Base-by-base conservation (phyloP, 2,113 vertebrate species). In the Campylorhamphus procurvoides region DNA sequence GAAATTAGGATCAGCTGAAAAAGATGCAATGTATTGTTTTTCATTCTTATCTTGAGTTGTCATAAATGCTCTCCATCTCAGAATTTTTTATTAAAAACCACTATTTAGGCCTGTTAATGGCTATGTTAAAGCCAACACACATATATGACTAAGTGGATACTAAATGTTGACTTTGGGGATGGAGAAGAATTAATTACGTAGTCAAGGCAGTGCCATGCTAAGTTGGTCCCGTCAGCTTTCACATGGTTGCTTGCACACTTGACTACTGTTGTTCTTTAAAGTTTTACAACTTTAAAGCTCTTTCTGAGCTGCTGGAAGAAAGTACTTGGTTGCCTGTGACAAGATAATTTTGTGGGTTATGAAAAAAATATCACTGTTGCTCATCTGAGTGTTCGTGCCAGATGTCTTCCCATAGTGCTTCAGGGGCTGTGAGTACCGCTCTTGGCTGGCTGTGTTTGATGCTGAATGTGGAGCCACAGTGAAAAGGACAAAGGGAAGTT, bases 1-100 rank as follows among this genome's bases (percentile, higher is more conserved):
- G 33, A 96, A 91, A 80, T 77, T 53, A 59, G 16, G 7, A 58
- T 90, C 56, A 46, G 47, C 29, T 92, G 83, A 40, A 74, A 40
- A 74, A 84, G 52, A 47, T 75, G 87, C 3, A 4, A 40, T 78
- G 18, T 80, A 27, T 85, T 87, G 18, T 78, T 67, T 93, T 94
- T 89, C 31, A 7, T 59, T 68, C 13, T 1, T 75, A 52, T 50
- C 31, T 44, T 84, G 46, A 82, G 18, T 20, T 87, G 29, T 78
- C 16, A 8, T 63, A 89, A 89, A 84, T 78, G 27, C 13, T 89
- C 37, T 77, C 11, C 27, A 22, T 80, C 7, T 92, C 33, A 58
- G 17, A 67, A 75, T 82, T 71, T 22, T 90, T 67, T 89, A 25
- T 55, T 72, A 49, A 73, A 90, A 90, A 55, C 62, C 9, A 35